phyloP scores from a whole-genome alignment of 1,140 invertebrate genomes.

The Aphaenogaster ashmeadi region DNA sequence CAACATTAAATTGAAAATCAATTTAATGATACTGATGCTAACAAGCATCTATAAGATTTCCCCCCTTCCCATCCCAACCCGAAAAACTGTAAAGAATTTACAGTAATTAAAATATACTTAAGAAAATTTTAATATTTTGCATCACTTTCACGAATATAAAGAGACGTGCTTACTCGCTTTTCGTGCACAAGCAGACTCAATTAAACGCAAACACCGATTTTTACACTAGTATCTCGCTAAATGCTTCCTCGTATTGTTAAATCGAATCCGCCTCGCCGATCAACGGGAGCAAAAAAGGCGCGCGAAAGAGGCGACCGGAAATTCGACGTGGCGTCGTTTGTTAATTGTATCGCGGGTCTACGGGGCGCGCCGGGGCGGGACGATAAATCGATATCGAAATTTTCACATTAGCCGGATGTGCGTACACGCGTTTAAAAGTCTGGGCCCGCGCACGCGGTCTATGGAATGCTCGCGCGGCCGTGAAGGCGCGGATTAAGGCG shows the following conservation, averaged over 20 bases:
- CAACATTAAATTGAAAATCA: too few species aligned
- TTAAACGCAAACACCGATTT: constrained; percentile 26
- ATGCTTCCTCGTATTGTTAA: constrained; percentile 54
- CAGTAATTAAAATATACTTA: not conserved
- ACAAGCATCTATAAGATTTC: too few species aligned
- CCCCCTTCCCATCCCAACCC: too few species aligned
- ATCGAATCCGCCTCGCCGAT: constrained; percentile 37
- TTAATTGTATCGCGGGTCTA: constrained; percentile 49
- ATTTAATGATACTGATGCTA: too few species aligned
- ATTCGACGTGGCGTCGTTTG: constrained; percentile 42
- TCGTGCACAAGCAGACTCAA: not conserved
- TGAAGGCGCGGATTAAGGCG: constrained; percentile 72
- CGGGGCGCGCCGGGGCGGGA: constrained; percentile 19
- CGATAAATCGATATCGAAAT: constrained; percentile 60
- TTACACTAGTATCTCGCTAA: constrained; percentile 32
- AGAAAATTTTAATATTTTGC: not conserved
- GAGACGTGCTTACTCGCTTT: not conserved
- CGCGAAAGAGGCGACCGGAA: constrained; percentile 37
- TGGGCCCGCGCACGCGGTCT: not conserved
- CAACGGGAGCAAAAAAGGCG: constrained; percentile 37
- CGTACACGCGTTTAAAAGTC: not conserved
- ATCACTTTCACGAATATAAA: not conserved
- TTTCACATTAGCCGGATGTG: constrained; percentile 18
- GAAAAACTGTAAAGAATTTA: too few species aligned
- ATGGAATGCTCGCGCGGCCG: not conserved